Evolutionary conservation across 37 sponge, comb jelly and placozoan species (phyloP).

Genomic region (Aplysina aerophoba): DNA sequence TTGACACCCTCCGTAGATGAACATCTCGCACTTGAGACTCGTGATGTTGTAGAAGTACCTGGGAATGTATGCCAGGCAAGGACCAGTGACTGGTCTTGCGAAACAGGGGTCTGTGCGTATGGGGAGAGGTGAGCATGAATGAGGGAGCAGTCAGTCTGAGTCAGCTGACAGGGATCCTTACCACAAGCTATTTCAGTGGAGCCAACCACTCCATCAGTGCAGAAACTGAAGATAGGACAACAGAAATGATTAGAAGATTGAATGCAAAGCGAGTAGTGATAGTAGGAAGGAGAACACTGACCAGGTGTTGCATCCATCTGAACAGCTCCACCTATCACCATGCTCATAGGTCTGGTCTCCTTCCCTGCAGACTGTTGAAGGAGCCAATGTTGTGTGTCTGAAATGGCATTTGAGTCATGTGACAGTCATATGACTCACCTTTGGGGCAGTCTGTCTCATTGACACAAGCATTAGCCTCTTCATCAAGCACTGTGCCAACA

Average conservation of each 20-base stretch:
- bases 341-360: too few species aligned
- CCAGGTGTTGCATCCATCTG: too few species aligned
- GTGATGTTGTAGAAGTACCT: constrained; percentile 10
- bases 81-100: background rate
- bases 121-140: background rate
- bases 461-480: constrained; percentile 13
- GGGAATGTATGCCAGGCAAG: background rate
- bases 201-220: background rate
- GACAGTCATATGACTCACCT: background rate
- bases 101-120: background rate
- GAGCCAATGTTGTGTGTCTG: too few species aligned
- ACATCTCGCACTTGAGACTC: background rate
- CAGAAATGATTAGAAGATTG: background rate
- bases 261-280: too few species aligned
- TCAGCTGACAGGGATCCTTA: too few species aligned
- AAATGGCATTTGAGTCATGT: too few species aligned
- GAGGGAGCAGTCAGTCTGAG: too few species aligned
- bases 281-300: too few species aligned
- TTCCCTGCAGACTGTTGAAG: too few species aligned
- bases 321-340: too few species aligned
- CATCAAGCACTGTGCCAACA: constrained; percentile 33
- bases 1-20: constrained; percentile 18
- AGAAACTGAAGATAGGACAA: background rate
- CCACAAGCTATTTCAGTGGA: background rate
- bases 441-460: background rate